phyloP scores from a whole-genome alignment of 2,888 invertebrate species.

The Cosmia pyralina region DNA sequence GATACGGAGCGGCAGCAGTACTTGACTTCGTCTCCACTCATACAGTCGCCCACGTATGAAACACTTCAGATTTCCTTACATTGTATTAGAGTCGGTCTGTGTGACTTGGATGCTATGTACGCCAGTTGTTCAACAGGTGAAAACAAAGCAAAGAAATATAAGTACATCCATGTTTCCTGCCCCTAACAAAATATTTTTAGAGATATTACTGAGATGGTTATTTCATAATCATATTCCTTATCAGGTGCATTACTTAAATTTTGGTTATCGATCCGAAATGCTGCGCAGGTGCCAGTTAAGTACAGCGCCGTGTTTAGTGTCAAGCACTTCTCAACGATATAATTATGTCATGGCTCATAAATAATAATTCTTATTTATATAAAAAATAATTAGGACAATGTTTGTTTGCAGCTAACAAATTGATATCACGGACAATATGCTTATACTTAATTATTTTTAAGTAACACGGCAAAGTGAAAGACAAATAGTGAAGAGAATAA shows the following conservation, averaged over 20 bases:
- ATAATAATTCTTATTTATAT: not conserved
- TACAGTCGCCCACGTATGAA: constrained; percentile 1
- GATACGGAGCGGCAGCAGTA: constrained; percentile 10
- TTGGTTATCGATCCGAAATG: not conserved
- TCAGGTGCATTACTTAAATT: not conserved
- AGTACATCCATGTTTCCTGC: too few relatives aligned
- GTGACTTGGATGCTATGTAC: constrained; percentile 2
- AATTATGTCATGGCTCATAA: constrained; percentile 4
- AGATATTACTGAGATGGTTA: not conserved
- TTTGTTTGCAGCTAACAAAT: not conserved
- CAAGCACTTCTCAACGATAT: constrained; percentile 18
- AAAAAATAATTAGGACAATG: not conserved
- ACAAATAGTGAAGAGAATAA: not conserved
- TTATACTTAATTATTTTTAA: not conserved
- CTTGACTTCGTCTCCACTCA: constrained; percentile 30
- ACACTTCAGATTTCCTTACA: constrained; percentile 44
- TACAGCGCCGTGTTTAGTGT: too few relatives aligned
- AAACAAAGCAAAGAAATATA: not conserved
- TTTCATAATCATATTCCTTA: not conserved
- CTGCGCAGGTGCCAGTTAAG: too few relatives aligned
- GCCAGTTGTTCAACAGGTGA: not conserved
- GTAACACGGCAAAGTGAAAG: not conserved
- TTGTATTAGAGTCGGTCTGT: constrained; percentile 9
- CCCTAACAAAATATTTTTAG: not conserved
- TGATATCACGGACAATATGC: not conserved